Evolutionary conservation across 2,113 vertebrate genomes (phyloP).

Genomic region (Camelus bactrianus): DNA sequence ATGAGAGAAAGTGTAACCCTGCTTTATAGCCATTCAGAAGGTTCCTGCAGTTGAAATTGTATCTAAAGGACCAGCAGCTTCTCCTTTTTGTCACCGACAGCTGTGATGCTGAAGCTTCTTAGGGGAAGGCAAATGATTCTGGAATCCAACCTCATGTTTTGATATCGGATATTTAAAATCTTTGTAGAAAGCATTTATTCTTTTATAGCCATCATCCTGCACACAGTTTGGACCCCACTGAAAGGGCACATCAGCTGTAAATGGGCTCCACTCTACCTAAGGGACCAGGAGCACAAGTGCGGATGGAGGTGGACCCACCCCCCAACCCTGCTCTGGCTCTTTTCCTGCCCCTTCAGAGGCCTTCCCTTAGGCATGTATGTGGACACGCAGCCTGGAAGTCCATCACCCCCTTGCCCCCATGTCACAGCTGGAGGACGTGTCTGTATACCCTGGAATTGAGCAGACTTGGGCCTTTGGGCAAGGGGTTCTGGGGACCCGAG

Average conservation of each 20-base stretch:
- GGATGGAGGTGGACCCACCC: too few species aligned
- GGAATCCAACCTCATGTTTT: background rate
- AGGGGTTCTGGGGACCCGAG: background rate
- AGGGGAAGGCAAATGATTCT: constrained; percentile 1
- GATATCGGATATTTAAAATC: background rate
- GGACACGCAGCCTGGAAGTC: background rate
- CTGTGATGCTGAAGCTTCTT: background rate
- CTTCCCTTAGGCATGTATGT: background rate
- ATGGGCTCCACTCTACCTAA: background rate
- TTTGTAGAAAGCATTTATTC: background rate
- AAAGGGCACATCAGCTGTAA: background rate
- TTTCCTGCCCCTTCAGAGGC: background rate
- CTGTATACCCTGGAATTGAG: background rate
- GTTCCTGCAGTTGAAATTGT: background rate
- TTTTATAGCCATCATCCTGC: background rate
- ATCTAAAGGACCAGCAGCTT: background rate
- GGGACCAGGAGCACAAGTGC: background rate
- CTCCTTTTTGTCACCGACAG: background rate
- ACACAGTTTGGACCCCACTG: background rate
- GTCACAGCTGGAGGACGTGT: background rate
- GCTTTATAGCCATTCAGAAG: background rate
- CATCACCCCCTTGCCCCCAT: fast-evolving
- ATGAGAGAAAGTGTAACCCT: background rate
- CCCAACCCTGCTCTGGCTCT: background rate
- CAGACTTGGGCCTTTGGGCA: background rate